Evolutionary conservation across 2,888 invertebrate species (phyloP).

Genomic region (Thera obeliscata): DNA sequence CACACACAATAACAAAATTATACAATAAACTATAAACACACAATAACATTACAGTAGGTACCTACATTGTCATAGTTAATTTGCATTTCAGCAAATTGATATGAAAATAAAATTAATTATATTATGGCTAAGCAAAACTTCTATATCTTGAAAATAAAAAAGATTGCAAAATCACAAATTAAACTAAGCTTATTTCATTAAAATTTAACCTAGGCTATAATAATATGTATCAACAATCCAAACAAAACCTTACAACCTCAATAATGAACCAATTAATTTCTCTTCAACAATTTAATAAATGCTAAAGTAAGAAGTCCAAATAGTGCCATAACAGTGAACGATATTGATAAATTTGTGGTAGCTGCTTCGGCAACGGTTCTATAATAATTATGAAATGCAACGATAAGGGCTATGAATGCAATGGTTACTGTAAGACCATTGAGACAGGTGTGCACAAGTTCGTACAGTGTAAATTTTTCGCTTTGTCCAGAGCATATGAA

Average conservation of each 20-base stretch:
- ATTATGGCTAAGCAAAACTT: slow-evolving; percentile 30
- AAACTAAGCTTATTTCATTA: no score
- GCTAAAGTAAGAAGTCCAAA: slow-evolving; percentile 51
- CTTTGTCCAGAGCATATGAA: slow-evolving; percentile 43
- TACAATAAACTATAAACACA: neutral
- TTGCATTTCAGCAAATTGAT: slow-evolving; percentile 24
- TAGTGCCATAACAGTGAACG: slow-evolving; percentile 53
- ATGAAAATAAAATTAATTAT: slow-evolving; percentile 14
- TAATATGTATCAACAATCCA: no score
- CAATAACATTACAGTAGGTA: neutral
- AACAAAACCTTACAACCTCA: no score
- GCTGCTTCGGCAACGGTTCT: slow-evolving; percentile 39
- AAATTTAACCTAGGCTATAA: no score
- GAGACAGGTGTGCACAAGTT: slow-evolving; percentile 49
- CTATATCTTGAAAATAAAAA: slow-evolving; percentile 44
- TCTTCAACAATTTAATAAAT: slow-evolving; percentile 38
- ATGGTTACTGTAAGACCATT: slow-evolving; percentile 52
- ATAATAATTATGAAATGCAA: slow-evolving; percentile 46
- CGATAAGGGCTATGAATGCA: slow-evolving; percentile 54
- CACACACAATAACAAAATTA: neutral
- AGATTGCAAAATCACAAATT: slow-evolving; percentile 26
- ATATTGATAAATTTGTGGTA: slow-evolving; percentile 52
- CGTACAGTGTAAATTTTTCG: slow-evolving; percentile 38
- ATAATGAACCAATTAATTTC: neutral
- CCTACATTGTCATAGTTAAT: slow-evolving; percentile 10